Percentiles rank a stretch among this genome's conserved stretches.
phyloP scores from a whole-genome alignment of 1,140 invertebrate genomes.

The Drosophila sproati region DNA sequence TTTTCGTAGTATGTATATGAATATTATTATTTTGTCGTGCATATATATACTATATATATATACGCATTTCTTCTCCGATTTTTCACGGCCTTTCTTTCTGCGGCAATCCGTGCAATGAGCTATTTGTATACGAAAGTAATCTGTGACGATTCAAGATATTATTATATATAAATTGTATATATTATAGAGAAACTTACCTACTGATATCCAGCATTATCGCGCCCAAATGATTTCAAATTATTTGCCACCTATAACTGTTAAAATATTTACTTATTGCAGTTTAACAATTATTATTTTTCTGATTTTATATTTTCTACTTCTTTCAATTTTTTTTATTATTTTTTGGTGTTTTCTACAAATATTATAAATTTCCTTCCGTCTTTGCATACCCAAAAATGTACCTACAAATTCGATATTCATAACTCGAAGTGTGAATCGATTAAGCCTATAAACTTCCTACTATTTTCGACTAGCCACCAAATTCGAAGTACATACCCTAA shows the following conservation, averaged over 20 bases:
- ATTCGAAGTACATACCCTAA: no score
- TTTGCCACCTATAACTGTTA: constrained; percentile 79
- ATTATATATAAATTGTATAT: not conserved
- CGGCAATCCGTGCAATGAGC: not conserved
- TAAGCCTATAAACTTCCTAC: no score
- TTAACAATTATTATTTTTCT: not conserved
- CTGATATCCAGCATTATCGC: constrained; percentile 16
- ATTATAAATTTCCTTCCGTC: no score
- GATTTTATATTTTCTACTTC: not conserved
- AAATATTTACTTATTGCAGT: constrained; percentile 30
- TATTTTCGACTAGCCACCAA: no score
- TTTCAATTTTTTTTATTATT: not conserved
- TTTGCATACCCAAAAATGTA: no score
- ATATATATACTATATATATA: constrained; percentile 18
- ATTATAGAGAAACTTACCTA: constrained; percentile 33
- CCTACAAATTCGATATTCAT: no score
- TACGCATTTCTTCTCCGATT: not conserved
- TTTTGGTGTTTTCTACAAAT: no score
- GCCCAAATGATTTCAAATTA: constrained; percentile 42
- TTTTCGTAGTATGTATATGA: constrained; percentile 56
- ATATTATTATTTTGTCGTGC: constrained; percentile 14
- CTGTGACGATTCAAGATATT: not conserved
- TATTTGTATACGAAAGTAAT: not conserved
- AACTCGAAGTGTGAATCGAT: no score
- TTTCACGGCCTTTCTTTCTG: not conserved